These are phyloP conservation scores for Castor canadensis DNA, from an alignment of 2,113 vertebrate genomes.

Conservation along the genomic window DNA sequence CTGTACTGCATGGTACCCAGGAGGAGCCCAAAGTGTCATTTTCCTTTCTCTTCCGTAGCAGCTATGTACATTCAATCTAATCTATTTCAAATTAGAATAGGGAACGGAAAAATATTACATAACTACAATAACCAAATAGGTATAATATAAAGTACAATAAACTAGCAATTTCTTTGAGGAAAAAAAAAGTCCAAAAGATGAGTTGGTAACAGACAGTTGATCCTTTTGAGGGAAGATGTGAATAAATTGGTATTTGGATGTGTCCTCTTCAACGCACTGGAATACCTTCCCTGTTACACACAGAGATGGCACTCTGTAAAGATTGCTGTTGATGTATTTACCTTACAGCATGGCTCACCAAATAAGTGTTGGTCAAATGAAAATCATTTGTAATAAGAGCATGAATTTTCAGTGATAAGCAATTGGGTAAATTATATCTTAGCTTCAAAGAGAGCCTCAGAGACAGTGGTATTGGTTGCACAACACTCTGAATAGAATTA, in stretches of 20 bases:
- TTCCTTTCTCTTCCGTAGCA: too few relatives aligned
- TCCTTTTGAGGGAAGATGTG: conserved; percentile 10
- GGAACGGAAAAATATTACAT: too few relatives aligned
- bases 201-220: not conserved
- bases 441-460: not conserved
- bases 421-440: not conserved
- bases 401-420: not conserved
- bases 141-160: too few relatives aligned
- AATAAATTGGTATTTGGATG: not conserved
- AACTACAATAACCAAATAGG: too few relatives aligned
- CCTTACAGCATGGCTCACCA: not conserved
- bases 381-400: not conserved
- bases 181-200: too few relatives aligned
- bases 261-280: not conserved
- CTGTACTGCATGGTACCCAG: too few relatives aligned
- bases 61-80: too few relatives aligned
- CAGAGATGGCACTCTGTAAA: not conserved
- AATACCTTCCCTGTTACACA: not conserved
- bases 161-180: too few relatives aligned
- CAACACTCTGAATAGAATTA: not conserved
- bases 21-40: too few relatives aligned
- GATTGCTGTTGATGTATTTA: not conserved
- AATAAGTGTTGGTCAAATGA: not conserved
- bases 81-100: too few relatives aligned
- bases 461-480: not conserved